A percentile compares a stretch with the other conserved stretches of the same genome.
Evolutionary conservation across 2,888 invertebrate genomes (phyloP).

Genomic region (Elysia crispata): DNA sequence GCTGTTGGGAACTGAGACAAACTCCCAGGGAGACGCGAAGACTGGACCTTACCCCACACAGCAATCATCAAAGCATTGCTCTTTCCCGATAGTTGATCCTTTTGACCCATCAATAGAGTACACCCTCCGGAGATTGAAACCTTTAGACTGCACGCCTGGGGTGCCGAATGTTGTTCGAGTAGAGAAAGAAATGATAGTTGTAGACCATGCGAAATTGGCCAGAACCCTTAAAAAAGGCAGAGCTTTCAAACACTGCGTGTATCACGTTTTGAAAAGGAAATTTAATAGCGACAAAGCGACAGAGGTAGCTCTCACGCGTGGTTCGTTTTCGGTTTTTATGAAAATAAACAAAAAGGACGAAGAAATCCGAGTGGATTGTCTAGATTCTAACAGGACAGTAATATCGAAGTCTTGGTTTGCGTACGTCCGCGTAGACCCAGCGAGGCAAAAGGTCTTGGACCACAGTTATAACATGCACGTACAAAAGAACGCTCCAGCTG

Average conservation of each 20-base stretch:
- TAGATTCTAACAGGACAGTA: not conserved
- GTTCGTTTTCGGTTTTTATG: conserved; percentile 14
- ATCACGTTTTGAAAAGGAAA: not conserved
- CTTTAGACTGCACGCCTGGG: not conserved
- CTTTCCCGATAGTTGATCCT: conserved; percentile 24
- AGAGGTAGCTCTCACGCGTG: not conserved
- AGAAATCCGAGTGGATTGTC: conserved; percentile 12
- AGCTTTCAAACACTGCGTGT: conserved; percentile 30
- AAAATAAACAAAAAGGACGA: conserved; percentile 5
- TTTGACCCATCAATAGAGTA: conserved; percentile 28
- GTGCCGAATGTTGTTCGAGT: conserved; percentile 26
- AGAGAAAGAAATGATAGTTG: not conserved
- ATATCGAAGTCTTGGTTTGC: conserved; percentile 18
- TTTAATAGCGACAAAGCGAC: not conserved
- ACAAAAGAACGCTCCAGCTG: not conserved
- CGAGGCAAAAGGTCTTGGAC: not conserved
- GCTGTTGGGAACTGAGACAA: too few species aligned
- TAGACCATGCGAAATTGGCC: conserved; percentile 3
- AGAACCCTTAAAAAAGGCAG: not conserved
- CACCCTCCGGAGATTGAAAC: not conserved
- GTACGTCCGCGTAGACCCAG: not conserved
- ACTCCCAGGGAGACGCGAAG: too few species aligned
- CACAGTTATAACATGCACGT: conserved; percentile 10
- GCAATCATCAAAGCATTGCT: not conserved
- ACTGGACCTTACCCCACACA: too few species aligned